A percentile compares a stretch with the other conserved stretches of the same genome.
These are phyloP conservation scores for Anthopleura xanthogrammica DNA, from an alignment of 92 coral and sea anemone genomes.

Conservation along the genomic window DNA sequence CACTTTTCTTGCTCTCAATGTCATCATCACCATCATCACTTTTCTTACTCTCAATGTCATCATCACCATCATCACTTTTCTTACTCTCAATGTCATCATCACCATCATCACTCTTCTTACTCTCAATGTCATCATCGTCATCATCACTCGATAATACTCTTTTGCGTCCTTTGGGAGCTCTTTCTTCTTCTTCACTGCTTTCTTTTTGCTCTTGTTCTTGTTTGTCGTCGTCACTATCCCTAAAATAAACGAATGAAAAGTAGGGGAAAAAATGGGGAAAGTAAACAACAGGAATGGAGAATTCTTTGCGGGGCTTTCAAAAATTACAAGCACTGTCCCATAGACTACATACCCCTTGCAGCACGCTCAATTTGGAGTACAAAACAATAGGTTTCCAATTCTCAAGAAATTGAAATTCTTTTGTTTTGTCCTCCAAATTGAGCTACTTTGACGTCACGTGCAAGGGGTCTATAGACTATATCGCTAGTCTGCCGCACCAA, in stretches of 20 bases:
- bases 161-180: constrained; percentile 8
- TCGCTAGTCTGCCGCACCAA: too few species aligned
- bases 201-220: not conserved
- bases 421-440: too few species aligned
- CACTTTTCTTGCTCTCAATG: constrained; percentile 21
- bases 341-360: too few species aligned
- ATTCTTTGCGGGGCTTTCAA: too few species aligned
- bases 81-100: constrained; percentile 11
- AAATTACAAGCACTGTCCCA: too few species aligned
- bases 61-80: constrained; percentile 21
- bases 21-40: constrained; percentile 29
- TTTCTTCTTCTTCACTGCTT: constrained; percentile 35
- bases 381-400: too few species aligned
- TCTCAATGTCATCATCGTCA: constrained; percentile 41
- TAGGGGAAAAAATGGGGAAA: not conserved
- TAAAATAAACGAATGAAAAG: not conserved
- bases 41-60: constrained; percentile 16
- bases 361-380: too few species aligned
- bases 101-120: constrained; percentile 14
- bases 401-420: too few species aligned
- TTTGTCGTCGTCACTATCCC: constrained; percentile 16
- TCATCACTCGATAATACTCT: constrained; percentile 54
- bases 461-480: too few species aligned
- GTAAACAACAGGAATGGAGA: too few species aligned
- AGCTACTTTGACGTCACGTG: too few species aligned